Evolutionary conservation across 2,888 invertebrate species (phyloP), one percentile per base, ranked within the genome.

Genomic region (Campoplex nolae): DNA sequence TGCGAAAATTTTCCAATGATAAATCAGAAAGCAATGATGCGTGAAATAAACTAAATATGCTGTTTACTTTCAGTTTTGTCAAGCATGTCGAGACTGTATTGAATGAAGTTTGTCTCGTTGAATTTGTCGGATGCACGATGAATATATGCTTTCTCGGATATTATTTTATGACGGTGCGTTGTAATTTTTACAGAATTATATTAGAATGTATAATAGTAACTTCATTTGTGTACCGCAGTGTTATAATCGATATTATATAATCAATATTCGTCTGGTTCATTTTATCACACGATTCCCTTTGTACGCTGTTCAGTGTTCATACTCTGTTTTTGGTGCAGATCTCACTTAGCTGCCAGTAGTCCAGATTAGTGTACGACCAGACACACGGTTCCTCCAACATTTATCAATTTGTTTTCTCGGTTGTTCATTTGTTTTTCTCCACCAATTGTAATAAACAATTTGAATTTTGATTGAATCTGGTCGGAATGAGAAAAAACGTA

Each of bases 141-240:
- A 93, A 93, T 58, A 93, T 93, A 83, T 94, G 93, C 75, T 92
- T 93, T 45, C 88, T 94, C 8, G 93, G 92, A 83, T 93, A 92
- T 86, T 92, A 92, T 85, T 89, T 93, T 51, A 91, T 93, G 65
- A 91, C 90, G 92, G 93, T 93, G 91, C 1, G 87, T 35, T 65
- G 51, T 51, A 45, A 67, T 35, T 77, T n/a, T 1, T 48, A 23
- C 28, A 11, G n/a, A 32, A 58, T 42, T 28, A 45, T 13, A n/a
- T 62, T 32, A 18, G 8, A 32, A 45, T 45, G 45, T 45, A 45
- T 45, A 45, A 11, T 13, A 23, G 0, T 23, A 23, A 23, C 23
- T 23, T 23, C 0, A 23, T 23, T 23, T 23, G 23, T 23, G 23
- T 23, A 23, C 23, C 23, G 23, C 23, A 28, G 18, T 28, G 28